Evolutionary conservation across 2,113 vertebrate genomes (phyloP), one percentile per base, ranked within the genome.

Genomic region (Microtus richardsoni): DNA sequence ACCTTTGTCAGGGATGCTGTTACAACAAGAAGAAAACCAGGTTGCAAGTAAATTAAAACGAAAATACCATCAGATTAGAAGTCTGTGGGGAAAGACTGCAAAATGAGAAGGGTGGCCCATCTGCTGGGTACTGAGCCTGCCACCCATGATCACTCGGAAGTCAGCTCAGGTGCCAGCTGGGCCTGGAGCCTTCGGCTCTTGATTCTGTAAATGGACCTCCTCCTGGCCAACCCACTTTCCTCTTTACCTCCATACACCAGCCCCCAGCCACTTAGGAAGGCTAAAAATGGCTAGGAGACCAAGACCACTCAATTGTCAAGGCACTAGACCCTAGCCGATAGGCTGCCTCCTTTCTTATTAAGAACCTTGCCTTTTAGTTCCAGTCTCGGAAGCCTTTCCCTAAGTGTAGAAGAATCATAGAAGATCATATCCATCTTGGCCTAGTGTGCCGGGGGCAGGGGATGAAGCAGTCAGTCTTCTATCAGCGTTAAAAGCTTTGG

Each of bases 1-100:
- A 97, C 96, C 94, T 97, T 93, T 91, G 95, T 96, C 92, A 95
- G 97, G 96, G 95, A 97, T 64, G 95, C 95, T 89, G 91, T 58
- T 95, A 91, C 95, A 86, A 96, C 58, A 88, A 80, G 47, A 89
- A 54, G 58, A 54, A 97, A 89, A 74, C n/a, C 90, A 92, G 74
- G 89, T 80, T 95, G 94, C 64, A 70, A 96, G 92, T 80, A 97
- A 97, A 98, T 97, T 91, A 96, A 97, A 96, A 96, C 19, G 79
- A 96, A 97, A 96, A 97, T 88, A 88, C 88, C 95, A 95, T 91
- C 92, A 78, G 93, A 96, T 96, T 91, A 95, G 77, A 94, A 92
- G 83, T n/a, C 87, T 88, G 41, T 80, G 52, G 96, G 74, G 4
- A 94, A 77, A 83, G 82, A 70, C 83, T 68, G 58, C 3, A n/a